Conservation (phyloP, 2,113 vertebrate genomes). For the Parotia lawesii region DNA sequence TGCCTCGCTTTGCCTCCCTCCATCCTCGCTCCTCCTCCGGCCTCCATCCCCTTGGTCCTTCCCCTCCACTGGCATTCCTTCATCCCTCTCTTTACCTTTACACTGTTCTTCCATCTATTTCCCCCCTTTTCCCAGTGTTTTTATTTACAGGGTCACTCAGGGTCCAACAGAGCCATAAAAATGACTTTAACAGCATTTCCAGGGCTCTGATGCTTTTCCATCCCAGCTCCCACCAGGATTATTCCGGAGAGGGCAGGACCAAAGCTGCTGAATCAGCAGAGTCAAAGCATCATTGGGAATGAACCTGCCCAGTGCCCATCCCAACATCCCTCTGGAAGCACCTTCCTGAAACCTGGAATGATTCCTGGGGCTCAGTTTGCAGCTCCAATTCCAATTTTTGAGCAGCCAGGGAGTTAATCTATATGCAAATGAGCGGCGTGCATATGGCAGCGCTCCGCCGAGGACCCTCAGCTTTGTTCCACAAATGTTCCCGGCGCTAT, state of each 20-base stretch:
- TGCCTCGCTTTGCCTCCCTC: not conserved
- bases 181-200: not conserved
- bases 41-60: not conserved
- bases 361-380: not conserved
- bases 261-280: not conserved
- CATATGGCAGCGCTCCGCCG: not conserved
- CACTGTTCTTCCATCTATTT: not conserved
- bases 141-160: not conserved
- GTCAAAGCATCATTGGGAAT: not conserved
- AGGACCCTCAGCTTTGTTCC: constrained; percentile 50
- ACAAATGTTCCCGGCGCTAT: constrained; percentile 12
- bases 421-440: not conserved
- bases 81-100: not conserved
- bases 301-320: not conserved
- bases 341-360: fast-evolving
- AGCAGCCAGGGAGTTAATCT: not conserved
- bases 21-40: not conserved
- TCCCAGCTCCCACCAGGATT: not conserved
- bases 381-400: not conserved
- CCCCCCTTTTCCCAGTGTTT: not conserved
- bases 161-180: not conserved
- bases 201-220: not conserved
- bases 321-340: not conserved
- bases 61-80: not conserved
- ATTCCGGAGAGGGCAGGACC: not conserved